Evolutionary conservation across 2,113 vertebrate species (phyloP).

Genomic region (Hippocampus barbouri): DNA sequence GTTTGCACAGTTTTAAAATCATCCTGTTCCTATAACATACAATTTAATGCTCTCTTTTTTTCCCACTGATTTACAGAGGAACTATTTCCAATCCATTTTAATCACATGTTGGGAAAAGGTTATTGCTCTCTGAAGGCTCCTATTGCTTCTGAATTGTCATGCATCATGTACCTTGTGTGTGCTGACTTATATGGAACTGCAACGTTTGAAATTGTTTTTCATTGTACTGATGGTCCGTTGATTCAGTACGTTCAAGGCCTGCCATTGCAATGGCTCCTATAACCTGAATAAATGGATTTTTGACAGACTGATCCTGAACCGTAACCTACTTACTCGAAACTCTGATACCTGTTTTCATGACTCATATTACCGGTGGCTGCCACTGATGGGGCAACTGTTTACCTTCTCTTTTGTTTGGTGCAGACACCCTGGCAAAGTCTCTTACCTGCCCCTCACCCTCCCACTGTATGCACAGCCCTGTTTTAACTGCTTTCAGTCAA

Average conservation of each 20-base stretch:
- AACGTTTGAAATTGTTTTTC: conserved; percentile 38
- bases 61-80: background rate
- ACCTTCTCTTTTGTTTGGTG: conserved; percentile 33
- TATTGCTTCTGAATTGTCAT: conserved; percentile 3
- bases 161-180: conserved; percentile 22
- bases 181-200: conserved; percentile 34
- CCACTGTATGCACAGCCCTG: conserved; percentile 16
- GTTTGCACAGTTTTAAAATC: conserved; percentile 24
- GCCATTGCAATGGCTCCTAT: background rate
- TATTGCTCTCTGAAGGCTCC: background rate
- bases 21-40: background rate
- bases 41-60: conserved; percentile 9
- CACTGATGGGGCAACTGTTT: conserved; percentile 33
- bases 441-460: conserved; percentile 26
- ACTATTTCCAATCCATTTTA: background rate
- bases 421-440: conserved; percentile 29
- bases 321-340: conserved; percentile 5
- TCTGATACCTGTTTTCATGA: background rate
- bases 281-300: conserved; percentile 9
- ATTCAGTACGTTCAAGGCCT: conserved; percentile 12
- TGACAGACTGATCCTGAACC: background rate
- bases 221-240: conserved; percentile 1
- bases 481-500: conserved; percentile 20
- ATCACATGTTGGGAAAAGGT: conserved; percentile 6
- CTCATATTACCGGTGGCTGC: background rate